Evolutionary conservation across 2,888 invertebrate genomes (phyloP), one percentile per base, ranked within the genome.

Genomic region (Clivina fossor): DNA sequence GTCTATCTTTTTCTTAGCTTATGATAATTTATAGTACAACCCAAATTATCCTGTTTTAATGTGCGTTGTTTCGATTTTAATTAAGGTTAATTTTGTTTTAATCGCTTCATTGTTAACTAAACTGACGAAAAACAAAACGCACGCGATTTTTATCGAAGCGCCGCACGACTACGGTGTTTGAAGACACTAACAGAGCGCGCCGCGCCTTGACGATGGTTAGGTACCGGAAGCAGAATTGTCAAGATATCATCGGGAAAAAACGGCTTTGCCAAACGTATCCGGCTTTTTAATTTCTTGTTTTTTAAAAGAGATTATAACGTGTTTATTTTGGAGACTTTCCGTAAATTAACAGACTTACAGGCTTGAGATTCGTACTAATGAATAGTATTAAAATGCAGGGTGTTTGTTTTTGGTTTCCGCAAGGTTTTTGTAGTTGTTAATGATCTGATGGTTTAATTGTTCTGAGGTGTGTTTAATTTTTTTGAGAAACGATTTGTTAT

Each of bases 41-140:
- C 16, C 20, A 40, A 48, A 51, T 51, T 51, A 51, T 50, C 24
- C 8, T 37, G 20, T 13, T 40, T 13, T 28, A 50, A 50, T 50
- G 50, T 51, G 41, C 32, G 51, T 51, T 37, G 30, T 40, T 51
- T 54, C 44, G 37, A 54, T 54, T 53, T 53, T 54, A 54, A 54
- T 54, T 46, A 46, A 44, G 54, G 44, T 26, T 54, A 54, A 54
- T 54, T 35, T 44, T 44, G 44, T 54, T 54, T 54, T 54, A 54
- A 54, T 54, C 54, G 54, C 28, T 54, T 44, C 44, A 54, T 54
- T 54, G 54, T 54, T 54, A 35, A 44, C 44, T 26, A 50, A 38
- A 33, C 28, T 30, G 30, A 50, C 38, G 32, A 50, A 32, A 41
- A 44, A n/a, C n/a, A n/a, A n/a, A n/a, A n/a, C n/a, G n/a, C n/a